Percentiles rank a stretch among this genome's conserved stretches.
Evolutionary conservation across 2,888 invertebrate genomes (phyloP).

Genomic region (Amorpha juglandis): DNA sequence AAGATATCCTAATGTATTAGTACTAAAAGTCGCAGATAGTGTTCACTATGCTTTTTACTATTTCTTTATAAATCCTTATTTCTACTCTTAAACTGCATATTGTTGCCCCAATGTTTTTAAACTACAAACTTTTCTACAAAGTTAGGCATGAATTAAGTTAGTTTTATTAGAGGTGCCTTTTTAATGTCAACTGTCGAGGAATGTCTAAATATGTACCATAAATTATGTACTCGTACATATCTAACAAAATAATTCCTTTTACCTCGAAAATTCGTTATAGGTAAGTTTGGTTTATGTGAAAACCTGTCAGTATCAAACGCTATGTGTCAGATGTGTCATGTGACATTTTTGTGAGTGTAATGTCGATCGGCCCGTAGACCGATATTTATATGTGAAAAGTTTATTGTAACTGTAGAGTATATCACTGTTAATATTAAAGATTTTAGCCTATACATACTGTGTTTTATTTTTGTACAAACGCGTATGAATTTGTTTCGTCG

Average conservation of each 20-base stretch:
- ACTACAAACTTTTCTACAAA: too few species aligned
- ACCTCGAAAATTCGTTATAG: too few species aligned
- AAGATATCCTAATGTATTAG: too few species aligned
- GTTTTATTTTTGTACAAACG: constrained; percentile 51
- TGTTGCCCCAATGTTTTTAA: background rate
- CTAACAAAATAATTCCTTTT: too few species aligned
- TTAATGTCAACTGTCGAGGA: too few species aligned
- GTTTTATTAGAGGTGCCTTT: too few species aligned
- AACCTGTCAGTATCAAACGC: constrained; percentile 4
- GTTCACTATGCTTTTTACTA: too few species aligned
- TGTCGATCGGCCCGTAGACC: constrained; percentile 39
- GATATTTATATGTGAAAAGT: constrained; percentile 68
- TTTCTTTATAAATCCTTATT: background rate
- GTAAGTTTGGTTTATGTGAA: background rate
- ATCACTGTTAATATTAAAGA: constrained; percentile 83
- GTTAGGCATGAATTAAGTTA: background rate
- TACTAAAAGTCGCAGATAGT: background rate
- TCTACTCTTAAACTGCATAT: background rate
- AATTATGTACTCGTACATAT: background rate
- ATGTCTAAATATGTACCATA: too few species aligned
- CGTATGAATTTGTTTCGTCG: background rate
- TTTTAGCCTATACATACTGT: constrained; percentile 70
- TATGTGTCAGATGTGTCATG: constrained; percentile 8
- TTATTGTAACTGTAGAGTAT: constrained; percentile 81
- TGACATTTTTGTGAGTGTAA: constrained; percentile 14